These are phyloP conservation scores for Lophura nycthemera DNA, from an alignment of 2,113 vertebrate species.

Conservation along the genomic window DNA sequence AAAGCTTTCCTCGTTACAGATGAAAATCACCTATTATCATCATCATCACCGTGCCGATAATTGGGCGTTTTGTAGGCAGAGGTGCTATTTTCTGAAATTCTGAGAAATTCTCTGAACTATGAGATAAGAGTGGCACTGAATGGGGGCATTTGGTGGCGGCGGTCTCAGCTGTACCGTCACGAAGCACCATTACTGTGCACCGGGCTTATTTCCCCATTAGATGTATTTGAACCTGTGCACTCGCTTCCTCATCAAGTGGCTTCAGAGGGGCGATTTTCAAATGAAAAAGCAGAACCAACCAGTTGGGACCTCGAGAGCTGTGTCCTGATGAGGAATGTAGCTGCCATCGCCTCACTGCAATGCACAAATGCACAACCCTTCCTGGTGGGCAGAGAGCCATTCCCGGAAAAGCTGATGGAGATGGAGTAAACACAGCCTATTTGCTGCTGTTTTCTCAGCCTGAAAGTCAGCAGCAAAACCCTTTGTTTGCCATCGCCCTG, in stretches of 20 bases:
- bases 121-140: not conserved
- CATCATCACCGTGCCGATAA: not conserved
- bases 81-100: constrained; percentile 52
- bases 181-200: not conserved
- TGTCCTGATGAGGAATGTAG: not conserved
- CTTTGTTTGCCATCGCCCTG: not conserved
- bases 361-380: not conserved
- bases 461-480: not conserved
- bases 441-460: not conserved
- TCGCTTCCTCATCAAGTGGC: not conserved
- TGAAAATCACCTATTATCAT: constrained; percentile 55
- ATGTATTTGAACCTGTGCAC: not conserved
- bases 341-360: not conserved
- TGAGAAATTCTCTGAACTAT: constrained; percentile 13
- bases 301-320: not conserved
- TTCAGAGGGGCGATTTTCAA: not conserved
- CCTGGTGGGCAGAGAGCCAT: not conserved
- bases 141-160: not conserved
- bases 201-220: constrained; percentile 30
- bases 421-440: not conserved
- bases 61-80: constrained; percentile 50
- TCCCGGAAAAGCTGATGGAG: not conserved
- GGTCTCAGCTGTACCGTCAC: not conserved
- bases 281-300: not conserved
- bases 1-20: constrained; percentile 38